Base-by-base conservation (phyloP, 2,888 invertebrate genomes). In the Acleris sparsana region DNA sequence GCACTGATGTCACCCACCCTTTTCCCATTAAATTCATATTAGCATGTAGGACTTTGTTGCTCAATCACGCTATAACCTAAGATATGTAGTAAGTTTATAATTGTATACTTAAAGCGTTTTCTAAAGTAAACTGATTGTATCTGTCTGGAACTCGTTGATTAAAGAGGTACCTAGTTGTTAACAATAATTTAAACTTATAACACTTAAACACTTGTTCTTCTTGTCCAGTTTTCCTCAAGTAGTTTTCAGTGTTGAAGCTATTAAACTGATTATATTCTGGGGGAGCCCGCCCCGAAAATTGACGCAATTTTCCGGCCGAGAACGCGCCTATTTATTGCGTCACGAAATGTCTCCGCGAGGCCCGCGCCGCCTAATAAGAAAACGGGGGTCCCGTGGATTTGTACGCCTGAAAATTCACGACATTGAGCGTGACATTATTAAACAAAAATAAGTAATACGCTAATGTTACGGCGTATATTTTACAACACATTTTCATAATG, bases 231-330 rank as follows among this genome's bases (percentile, higher is more conserved):
- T 20, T 18, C 1, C 17, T 11, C 11, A 33, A 18, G 70, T 72
- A 76, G 76, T 78, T 77, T 80, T 80, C 76, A 81, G 79, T 80
- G 77, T 80, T 73, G 76, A 74, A 72, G 80, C 78, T 79, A 84
- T 85, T 87, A 82, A 82, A 73, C 79, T 85, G 84, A 85, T 86
- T 82, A 86, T 77, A 72, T 79, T 78, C 78, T 69, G 73, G 79
- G 82, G 73, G 75, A 70, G 73, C 70, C 75, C 82, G 77, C 83
- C 85, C 82, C 76, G 76, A 82, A 85, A 88, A 87, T 86, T 87
- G 83, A 76, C 80, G 82, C 84, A 90, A 90, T 91, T 89, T 91
- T 90, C 87, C 89, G 81, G 80, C 78, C 83, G 84, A 86, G 77
- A 86, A 85, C 82, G 79, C 81, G 79, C 82, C 85, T 85, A 82